Evolutionary conservation across 2,797 vertebrate genomes (phyloP).

Genomic region (Triplophysa yarkandensis): DNA sequence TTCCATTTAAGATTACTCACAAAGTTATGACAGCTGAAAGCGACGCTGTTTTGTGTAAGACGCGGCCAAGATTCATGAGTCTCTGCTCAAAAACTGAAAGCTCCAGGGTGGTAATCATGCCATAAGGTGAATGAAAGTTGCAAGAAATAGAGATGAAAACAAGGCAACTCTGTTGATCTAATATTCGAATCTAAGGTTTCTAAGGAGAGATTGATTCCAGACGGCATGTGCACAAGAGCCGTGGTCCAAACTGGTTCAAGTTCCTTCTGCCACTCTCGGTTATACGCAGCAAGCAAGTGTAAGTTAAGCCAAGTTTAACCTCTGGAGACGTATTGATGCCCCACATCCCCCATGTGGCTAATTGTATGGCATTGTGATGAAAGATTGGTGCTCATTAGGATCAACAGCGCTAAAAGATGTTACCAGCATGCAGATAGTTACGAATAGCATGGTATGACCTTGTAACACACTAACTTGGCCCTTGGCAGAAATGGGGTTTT

Average conservation of each 20-base stretch:
- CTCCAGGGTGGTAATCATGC: constrained; percentile 9
- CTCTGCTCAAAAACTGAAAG: constrained; percentile 19
- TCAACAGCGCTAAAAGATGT: constrained; percentile 23
- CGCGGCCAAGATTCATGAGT: constrained; percentile 33
- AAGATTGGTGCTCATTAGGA: constrained; percentile 19
- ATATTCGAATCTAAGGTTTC: constrained; percentile 34
- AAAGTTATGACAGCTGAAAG: constrained; percentile 42
- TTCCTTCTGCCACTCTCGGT: constrained; percentile 32
- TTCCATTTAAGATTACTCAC: constrained; percentile 49
- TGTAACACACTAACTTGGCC: neutral
- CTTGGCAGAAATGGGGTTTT: neutral
- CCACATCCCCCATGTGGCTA: constrained; percentile 21
- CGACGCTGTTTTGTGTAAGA: constrained; percentile 36
- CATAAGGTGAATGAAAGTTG: constrained; percentile 31
- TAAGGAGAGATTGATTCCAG: constrained; percentile 45
- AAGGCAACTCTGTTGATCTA: constrained; percentile 16
- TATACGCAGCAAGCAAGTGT: constrained; percentile 20
- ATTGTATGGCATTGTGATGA: constrained; percentile 34
- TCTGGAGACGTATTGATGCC: neutral
- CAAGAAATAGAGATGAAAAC: constrained; percentile 16
- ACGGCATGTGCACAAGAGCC: constrained; percentile 30
- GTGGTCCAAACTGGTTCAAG: constrained; percentile 32
- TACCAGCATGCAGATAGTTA: constrained; percentile 21
- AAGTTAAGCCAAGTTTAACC: constrained; percentile 23
- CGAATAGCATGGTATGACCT: constrained; percentile 15